Percentiles rank a stretch among this genome's conserved stretches.
Conservation (phyloP, 1,140 invertebrate genomes). For the Plectrocnemia conspersa region DNA sequence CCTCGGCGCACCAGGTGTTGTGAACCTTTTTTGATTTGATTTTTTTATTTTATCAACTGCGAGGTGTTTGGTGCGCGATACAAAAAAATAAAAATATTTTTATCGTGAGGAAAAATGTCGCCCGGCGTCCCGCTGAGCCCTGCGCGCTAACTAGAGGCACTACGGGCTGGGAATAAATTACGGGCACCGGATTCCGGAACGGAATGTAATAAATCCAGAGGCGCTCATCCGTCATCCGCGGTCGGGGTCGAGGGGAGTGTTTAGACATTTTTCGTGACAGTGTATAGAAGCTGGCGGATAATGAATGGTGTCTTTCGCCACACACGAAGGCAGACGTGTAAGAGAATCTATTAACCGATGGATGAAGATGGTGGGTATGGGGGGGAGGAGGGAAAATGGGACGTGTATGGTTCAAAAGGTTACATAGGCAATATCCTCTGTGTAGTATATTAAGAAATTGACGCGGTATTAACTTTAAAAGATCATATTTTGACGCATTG, state of each 20-base stretch:
- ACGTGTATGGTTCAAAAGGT: background rate
- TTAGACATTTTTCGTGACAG: slow-evolving; percentile 28
- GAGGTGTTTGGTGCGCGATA: no score
- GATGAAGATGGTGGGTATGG: background rate
- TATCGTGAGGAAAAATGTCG: background rate
- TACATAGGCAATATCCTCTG: background rate
- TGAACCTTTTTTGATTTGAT: no score
- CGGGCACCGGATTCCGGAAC: slow-evolving; percentile 24
- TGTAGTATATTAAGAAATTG: no score
- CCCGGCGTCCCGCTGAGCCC: background rate
- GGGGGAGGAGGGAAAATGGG: background rate
- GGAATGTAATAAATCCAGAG: slow-evolving; percentile 30
- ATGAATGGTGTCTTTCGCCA: slow-evolving; percentile 21
- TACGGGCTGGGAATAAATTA: slow-evolving; percentile 25
- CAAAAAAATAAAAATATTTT: no score
- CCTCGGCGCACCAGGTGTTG: background rate
- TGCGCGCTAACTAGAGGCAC: background rate
- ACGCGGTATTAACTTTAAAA: background rate
- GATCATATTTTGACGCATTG: no score
- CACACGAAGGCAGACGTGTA: slow-evolving; percentile 14
- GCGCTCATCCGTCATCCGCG: slow-evolving; percentile 23
- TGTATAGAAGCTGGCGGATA: slow-evolving; percentile 25
- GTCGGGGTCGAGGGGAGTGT: slow-evolving; percentile 21
- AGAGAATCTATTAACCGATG: background rate
- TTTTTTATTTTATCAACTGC: no score